Evolutionary conservation across 2,113 vertebrate genomes (phyloP), one percentile per base, ranked within the genome.

Genomic region (Terrapene triunguis): DNA sequence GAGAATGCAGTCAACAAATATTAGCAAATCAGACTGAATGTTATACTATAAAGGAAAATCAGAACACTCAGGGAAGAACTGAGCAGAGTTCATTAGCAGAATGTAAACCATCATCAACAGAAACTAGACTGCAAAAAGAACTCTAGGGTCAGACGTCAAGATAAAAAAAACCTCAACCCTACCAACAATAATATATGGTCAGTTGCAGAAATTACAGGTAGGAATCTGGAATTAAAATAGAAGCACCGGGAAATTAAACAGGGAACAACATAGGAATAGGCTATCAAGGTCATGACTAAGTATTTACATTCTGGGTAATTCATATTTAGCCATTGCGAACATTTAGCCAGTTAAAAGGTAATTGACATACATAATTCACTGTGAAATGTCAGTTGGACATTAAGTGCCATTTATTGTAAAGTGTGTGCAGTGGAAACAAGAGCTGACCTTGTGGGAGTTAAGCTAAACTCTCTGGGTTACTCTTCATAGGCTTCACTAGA

Each of bases 51-150:
- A 95, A 92, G 62, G 96, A 91, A 94, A 11, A 95, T 87, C 85
- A 57, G 87, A 95, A 97, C 93, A 97, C 91, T 97, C 74, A 6
- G 2, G 94, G 92, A 96, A 93, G 92, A 96, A 97, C 91, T 94
- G 92, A 97, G 92, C 14, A 32, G 54, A 95, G 82, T 94, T 96
- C 88, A 87, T 91, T 92, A 96, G 82, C 90, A 82, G 32, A 10
- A 5, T 2, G 79, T 81, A 94, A 55, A 93, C 91, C 94, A 95
- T 96, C 78, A 89, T 92, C 95, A 84, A 93, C 92, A 91, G 93
- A 89, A 89, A 1, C 3, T 69, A 89, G 88, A 74, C 65, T 94
- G 21, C 62, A 92, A 72, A 92, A 94, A 78, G 35, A 24, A 94
- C 69, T 80, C 69, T 72, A 69, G 38, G 47, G 53, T 95, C 55